Evolutionary conservation across 2,888 invertebrate species (phyloP).

Genomic region (Tipula helvola): DNA sequence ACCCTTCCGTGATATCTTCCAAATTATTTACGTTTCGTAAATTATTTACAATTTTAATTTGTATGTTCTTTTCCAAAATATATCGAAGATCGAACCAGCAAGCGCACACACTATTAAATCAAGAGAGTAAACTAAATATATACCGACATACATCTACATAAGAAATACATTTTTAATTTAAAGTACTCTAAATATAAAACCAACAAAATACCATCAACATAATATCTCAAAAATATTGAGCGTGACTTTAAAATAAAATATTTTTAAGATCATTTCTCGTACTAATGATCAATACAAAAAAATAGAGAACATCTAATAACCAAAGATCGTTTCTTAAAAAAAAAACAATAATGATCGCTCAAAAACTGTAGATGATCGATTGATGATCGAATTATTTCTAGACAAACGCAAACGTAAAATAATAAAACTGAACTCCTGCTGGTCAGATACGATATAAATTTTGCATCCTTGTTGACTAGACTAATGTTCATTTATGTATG

Average conservation of each 20-base stretch:
- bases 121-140: neutral
- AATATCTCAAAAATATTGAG: neutral
- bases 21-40: neutral
- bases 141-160: neutral
- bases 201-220: neutral
- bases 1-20: neutral
- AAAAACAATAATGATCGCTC: neutral
- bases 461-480: neutral
- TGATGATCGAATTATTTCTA: neutral
- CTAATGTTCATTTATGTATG: neutral
- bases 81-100: neutral
- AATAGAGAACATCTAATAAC: no score
- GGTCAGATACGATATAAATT: neutral
- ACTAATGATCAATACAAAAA: no score
- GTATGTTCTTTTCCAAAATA: no score
- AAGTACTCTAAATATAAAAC: neutral
- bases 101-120: neutral
- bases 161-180: neutral
- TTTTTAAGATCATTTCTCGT: no score
- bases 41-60: neutral
- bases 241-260: neutral
- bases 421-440: neutral
- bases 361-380: neutral
- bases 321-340: neutral
- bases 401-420: neutral